Evolutionary conservation across 2,797 vertebrate species (phyloP), one percentile per base, ranked within the genome.

Genomic region (Enteromius argenteus): DNA sequence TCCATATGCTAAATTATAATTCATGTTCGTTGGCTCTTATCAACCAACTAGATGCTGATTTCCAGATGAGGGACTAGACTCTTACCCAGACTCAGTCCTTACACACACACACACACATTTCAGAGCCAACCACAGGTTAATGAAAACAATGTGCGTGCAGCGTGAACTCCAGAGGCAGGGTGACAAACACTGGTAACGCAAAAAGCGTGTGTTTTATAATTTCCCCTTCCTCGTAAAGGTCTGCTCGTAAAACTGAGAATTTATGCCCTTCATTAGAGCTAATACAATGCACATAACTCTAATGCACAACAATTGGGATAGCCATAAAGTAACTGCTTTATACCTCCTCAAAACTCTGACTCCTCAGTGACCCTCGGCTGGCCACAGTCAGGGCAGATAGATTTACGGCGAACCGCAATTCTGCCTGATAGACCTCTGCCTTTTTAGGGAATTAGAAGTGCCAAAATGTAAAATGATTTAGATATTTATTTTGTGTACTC

Each of bases 281-380:
- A 94, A 95, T 95, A 95, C 95, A 96, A 95, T 95, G 94, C 94
- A 95, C 94, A 95, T 95, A 95, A 95, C 93, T 96, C 94, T 93
- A 93, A 94, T 85, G 88, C 93, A 93, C 94, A 95, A 95, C 95
- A 96, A 96, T 96, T 94, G 94, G 93, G 93, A 95, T 94, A 92
- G 93, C 94, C 92, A 93, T 96, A 95, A 96, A 96, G 92, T 93
- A 94, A 92, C 93, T 89, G 87, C 93, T 95, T 95, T 95, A 94
- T 94, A 93, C 92, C 92, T 93, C 92, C 91, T 94, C 93, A 93
- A 93, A 94, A 92, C 91, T 93, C 90, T 95, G 94, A 95, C 95
- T 95, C 88, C 91, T 93, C 88, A 83, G 91, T 95, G 95, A 96
- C 95, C 95, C 93, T 93, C 85, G 90, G 78, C 62, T 87, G 90